Conservation (phyloP, 1,140 invertebrate genomes). For the Octopus sinensis region DNA sequence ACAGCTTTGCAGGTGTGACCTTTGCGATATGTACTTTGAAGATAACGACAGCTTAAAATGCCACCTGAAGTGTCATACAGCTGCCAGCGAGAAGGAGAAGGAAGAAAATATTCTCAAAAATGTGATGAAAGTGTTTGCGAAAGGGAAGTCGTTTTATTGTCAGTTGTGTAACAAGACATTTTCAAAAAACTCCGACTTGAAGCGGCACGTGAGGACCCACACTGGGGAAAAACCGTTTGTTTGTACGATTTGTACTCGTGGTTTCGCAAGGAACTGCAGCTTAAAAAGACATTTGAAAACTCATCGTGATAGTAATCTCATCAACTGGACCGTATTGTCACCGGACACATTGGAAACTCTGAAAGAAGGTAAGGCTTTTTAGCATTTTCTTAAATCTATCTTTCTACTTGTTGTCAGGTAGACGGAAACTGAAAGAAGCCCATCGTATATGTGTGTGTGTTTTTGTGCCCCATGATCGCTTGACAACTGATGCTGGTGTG, state of each 20-base stretch:
- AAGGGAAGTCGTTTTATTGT: not conserved
- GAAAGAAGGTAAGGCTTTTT: too few species aligned
- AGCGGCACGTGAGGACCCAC: not conserved
- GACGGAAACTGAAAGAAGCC: too few species aligned
- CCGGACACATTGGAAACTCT: too few species aligned
- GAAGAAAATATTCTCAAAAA: too few species aligned
- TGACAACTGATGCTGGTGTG: too few species aligned
- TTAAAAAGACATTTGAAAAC: not conserved
- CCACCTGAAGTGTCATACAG: not conserved
- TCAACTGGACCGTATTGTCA: too few species aligned
- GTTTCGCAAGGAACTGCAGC: not conserved
- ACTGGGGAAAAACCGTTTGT: not conserved
- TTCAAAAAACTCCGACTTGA: not conserved
- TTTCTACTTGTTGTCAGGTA: too few species aligned
- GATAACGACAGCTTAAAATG: not conserved
- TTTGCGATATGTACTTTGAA: not conserved
- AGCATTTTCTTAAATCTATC: too few species aligned
- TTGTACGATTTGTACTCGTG: not conserved
- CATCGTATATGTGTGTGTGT: too few species aligned
- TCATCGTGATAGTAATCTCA: not conserved
- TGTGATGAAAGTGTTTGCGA: too few species aligned
- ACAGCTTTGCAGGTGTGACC: not conserved
- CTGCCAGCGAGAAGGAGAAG: not conserved
- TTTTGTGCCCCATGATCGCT: too few species aligned
- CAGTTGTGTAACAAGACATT: not conserved